phyloP scores from a whole-genome alignment of 2,797 vertebrate species.

The Karalla daura region DNA sequence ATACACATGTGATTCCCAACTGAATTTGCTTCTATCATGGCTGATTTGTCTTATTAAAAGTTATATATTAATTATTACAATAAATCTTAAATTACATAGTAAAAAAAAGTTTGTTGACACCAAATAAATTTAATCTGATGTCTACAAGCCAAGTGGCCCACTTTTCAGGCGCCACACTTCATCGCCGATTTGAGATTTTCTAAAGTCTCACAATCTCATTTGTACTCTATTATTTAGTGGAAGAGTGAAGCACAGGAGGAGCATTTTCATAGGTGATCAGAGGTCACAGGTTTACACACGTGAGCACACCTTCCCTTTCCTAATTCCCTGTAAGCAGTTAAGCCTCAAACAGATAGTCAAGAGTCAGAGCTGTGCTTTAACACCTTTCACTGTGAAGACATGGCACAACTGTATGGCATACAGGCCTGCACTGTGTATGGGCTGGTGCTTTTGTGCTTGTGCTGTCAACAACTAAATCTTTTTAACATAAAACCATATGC shows the following conservation, averaged over 20 bases:
- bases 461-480: not conserved
- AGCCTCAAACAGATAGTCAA: conserved; percentile 24
- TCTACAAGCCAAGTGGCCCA: too few relatives aligned
- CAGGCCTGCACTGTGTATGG: not conserved
- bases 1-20: too few relatives aligned
- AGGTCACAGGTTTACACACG: conserved; percentile 36
- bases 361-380: not conserved
- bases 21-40: too few relatives aligned
- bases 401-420: not conserved
- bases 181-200: too few relatives aligned
- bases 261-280: conserved; percentile 3
- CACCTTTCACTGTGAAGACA: not conserved
- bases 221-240: not conserved
- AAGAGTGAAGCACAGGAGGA: not conserved
- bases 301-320: conserved; percentile 25
- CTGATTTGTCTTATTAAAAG: too few relatives aligned
- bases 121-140: too few relatives aligned
- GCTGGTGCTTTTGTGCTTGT: not conserved
- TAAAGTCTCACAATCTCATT: not conserved
- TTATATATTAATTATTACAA: too few relatives aligned
- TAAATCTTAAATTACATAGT: too few relatives aligned
- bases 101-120: too few relatives aligned
- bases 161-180: too few relatives aligned
- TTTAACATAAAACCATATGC: not conserved
- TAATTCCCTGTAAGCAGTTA: conserved; percentile 44